Percentiles rank a stretch among this genome's conserved stretches.
Evolutionary conservation across 2,113 vertebrate genomes (phyloP).

Genomic region (Mastomys coucha): DNA sequence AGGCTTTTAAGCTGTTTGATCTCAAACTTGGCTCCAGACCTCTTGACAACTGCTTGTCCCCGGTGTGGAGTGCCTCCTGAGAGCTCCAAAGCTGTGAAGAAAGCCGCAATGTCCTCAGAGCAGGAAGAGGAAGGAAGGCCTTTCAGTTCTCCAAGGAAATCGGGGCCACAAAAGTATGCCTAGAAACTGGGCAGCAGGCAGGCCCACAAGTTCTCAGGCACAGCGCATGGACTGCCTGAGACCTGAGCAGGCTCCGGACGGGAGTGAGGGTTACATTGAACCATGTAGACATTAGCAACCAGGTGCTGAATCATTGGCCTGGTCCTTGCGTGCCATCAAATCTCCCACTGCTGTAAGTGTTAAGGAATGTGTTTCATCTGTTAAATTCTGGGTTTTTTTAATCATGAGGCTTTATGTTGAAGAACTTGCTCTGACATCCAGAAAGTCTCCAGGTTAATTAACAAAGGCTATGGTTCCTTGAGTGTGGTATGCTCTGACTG

Average conservation of each 20-base stretch:
- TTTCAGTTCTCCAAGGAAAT: background rate
- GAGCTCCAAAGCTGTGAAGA: background rate
- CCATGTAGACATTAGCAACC: background rate
- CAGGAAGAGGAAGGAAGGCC: background rate
- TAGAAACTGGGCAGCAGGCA: background rate
- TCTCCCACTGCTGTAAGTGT: background rate
- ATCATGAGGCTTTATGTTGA: background rate
- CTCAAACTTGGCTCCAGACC: background rate
- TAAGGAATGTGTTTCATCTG: background rate
- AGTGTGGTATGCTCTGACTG: background rate
- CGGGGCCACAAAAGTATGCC: background rate
- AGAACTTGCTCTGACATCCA: background rate
- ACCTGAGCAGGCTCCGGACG: accelerated
- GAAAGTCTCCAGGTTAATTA: background rate
- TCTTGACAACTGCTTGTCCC: accelerated
- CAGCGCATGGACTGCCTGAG: accelerated
- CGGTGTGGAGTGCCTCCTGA: background rate
- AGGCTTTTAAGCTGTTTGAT: background rate
- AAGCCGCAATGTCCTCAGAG: background rate
- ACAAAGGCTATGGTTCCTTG: background rate
- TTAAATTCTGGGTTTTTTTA: background rate
- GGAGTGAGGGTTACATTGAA: accelerated
- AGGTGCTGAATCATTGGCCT: too few species aligned
- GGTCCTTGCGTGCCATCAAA: accelerated
- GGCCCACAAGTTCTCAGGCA: background rate